Evolutionary conservation across 1,140 invertebrate genomes (phyloP), one percentile per base, ranked within the genome.

Genomic region (Zeugodacus cucurbitae): DNA sequence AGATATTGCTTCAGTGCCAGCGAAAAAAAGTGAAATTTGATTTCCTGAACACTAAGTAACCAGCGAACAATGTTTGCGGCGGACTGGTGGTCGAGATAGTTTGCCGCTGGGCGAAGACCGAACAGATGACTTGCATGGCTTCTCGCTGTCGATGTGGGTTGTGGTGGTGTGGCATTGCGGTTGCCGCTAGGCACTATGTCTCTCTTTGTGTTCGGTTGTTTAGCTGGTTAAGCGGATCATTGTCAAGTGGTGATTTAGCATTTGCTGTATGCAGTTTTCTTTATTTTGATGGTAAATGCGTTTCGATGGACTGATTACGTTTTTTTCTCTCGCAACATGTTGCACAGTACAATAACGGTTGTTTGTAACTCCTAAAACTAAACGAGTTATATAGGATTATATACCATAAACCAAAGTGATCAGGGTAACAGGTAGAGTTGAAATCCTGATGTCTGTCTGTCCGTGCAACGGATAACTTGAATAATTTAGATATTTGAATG

Each of bases 211-310:
- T 29, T 87, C 59, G 29, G 37, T 54, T 67, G 37, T 48, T 26
- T 67, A 34, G 26, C n/a, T 70, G 44, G 34, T 17, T 87, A 87
- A 87, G 59, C 64, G 59, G 37, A 87, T 87, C 44, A 29, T 87
- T 70, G 59, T 62, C 37, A 87, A 87, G 64, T 70, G 64, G 34
- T 87, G 59, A 26, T 48, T 54, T 29, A 54, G 62, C 41, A 87
- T 67, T 67, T 48, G 22, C 2, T 67, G 14, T n/a, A 48, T 87
- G 41, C 11, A 82, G 26, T 29, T 48, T 82, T 26, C 7, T 82
- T 32, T 74, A n/a, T 82, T 82, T 14, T 26, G 41, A 82, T 29
- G 74, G 11, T n/a, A 22, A 67, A 32, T 70, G 57, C 57, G 62
- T 41, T 82, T 82, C 48, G 74, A 82, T 82, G 74, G 48, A n/a